Evolutionary conservation across 2,113 vertebrate genomes (phyloP).

Genomic region (Machaerirhynchus nigripectus): DNA sequence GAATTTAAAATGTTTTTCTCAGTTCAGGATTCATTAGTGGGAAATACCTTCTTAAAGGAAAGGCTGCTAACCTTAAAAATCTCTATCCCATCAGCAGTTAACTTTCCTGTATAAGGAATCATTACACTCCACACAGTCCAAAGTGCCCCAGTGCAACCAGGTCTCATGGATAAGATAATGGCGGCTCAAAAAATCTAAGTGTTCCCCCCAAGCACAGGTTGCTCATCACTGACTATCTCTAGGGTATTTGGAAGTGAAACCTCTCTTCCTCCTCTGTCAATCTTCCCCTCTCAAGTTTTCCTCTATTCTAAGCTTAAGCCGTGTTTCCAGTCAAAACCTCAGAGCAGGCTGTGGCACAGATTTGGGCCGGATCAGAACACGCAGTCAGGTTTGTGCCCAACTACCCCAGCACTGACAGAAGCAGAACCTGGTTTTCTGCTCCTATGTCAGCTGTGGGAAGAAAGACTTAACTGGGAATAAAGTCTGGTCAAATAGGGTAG

Average conservation of each 20-base stretch:
- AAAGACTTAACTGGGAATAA: background rate
- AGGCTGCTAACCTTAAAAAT: background rate
- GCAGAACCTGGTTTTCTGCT: background rate
- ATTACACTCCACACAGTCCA: fast-evolving
- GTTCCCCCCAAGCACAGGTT: background rate
- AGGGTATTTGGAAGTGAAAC: background rate
- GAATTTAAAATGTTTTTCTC: background rate
- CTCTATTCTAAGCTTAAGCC: background rate
- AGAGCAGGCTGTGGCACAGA: fast-evolving
- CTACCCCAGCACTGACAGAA: background rate
- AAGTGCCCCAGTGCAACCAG: background rate
- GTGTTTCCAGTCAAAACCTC: background rate
- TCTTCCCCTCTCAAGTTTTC: background rate
- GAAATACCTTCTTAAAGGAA: background rate
- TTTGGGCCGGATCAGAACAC: background rate
- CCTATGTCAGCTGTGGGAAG: background rate
- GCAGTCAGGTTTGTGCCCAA: background rate
- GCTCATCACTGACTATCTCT: background rate
- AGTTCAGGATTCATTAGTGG: background rate
- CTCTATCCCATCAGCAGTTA: background rate
- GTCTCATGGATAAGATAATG: background rate
- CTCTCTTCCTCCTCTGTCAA: background rate
- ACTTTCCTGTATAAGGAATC: background rate
- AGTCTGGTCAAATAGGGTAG: background rate
- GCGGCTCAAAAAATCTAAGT: background rate